Evolutionary conservation across 2,797 vertebrate species (phyloP).

Genomic region (Hipposideros larvatus): DNA sequence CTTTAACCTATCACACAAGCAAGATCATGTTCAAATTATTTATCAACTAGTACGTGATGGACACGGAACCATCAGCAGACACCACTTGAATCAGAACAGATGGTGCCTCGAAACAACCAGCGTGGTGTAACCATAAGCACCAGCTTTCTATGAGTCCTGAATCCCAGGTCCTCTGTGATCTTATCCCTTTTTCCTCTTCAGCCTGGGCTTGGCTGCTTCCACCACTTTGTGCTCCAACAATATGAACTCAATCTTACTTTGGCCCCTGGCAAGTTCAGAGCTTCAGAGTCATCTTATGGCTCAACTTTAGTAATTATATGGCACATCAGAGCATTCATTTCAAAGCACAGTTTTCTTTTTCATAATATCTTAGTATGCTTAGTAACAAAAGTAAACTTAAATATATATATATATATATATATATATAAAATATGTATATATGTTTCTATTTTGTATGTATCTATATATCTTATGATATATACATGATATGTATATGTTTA

Average conservation of each 20-base stretch:
- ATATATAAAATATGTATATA: not conserved
- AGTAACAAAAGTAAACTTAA: not conserved
- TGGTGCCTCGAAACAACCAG: not conserved
- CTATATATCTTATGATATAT: not conserved
- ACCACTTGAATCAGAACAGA: not conserved
- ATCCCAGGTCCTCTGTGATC: rapidly evolving
- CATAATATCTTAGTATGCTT: not conserved
- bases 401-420: not conserved
- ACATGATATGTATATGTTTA: not conserved
- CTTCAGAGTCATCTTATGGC: not conserved
- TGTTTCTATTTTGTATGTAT: not conserved
- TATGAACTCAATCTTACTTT: not conserved
- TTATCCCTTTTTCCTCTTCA: not conserved
- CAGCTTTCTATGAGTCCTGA: not conserved
- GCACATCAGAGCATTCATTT: not conserved
- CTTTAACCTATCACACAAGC: not conserved
- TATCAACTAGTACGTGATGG: not conserved
- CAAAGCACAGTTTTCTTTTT: not conserved
- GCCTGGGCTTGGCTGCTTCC: not conserved
- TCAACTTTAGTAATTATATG: not conserved
- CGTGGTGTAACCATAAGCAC: rapidly evolving
- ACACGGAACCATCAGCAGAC: not conserved
- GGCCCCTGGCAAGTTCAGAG: not conserved
- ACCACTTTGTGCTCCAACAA: not conserved
- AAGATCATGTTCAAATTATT: not conserved